phyloP scores from a whole-genome alignment of 37 sponge, comb jelly and placozoan genomes.

The Cladorhizidae sp. region DNA sequence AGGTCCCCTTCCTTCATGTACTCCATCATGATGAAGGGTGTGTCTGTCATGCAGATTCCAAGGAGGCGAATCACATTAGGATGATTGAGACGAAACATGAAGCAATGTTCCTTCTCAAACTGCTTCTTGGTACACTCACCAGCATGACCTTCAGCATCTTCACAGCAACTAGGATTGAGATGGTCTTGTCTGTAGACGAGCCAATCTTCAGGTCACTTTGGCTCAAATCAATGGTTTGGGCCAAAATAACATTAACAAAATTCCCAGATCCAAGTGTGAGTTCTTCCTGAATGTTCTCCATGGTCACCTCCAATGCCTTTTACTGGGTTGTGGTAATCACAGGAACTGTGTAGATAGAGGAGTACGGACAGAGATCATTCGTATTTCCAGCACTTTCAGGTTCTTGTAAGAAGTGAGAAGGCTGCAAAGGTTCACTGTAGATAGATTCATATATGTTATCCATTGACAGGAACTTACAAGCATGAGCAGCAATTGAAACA shows the following conservation, averaged over 20 bases:
- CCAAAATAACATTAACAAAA: slow-evolving; percentile 65
- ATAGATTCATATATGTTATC: slow-evolving; percentile 17
- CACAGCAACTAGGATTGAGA: slow-evolving; percentile 44
- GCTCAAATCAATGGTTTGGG: slow-evolving; percentile 45
- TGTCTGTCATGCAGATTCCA: slow-evolving; percentile 33
- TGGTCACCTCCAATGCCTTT: slow-evolving; percentile 4
- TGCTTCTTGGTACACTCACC: slow-evolving; percentile 12
- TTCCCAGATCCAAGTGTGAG: slow-evolving; percentile 57
- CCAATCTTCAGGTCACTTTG: slow-evolving; percentile 47
- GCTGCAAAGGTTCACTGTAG: slow-evolving; percentile 39
- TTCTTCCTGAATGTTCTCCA: slow-evolving; percentile 30
- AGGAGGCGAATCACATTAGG: slow-evolving; percentile 60
- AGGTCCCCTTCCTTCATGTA: slow-evolving; percentile 92
- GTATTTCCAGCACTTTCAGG: not conserved
- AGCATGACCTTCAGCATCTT: slow-evolving; percentile 66
- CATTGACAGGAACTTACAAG: too few relatives aligned
- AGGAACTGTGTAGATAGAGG: slow-evolving; percentile 39
- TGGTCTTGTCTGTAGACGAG: slow-evolving; percentile 23
- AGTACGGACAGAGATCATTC: slow-evolving; percentile 14
- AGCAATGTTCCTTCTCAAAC: slow-evolving; percentile 67
- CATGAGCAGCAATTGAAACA: not conserved
- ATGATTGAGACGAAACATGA: slow-evolving; percentile 70
- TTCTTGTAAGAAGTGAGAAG: slow-evolving; percentile 4
- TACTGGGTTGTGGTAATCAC: not conserved
- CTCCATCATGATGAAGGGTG: slow-evolving; percentile 85